phyloP scores from a whole-genome alignment of 2,797 vertebrate species.

The Crenuchus spilurus region DNA sequence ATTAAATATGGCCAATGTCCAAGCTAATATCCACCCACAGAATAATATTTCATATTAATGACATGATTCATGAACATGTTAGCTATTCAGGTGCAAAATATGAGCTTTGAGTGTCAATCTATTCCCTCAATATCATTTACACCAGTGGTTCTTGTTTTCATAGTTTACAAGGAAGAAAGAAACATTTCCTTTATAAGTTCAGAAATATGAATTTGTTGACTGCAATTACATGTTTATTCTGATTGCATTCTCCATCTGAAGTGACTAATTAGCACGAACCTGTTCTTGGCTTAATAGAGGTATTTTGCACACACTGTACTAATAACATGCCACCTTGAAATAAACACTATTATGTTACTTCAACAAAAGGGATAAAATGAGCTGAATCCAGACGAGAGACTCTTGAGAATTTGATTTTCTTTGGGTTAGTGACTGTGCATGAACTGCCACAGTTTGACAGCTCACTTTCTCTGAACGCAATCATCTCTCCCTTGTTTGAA shows the following conservation, averaged over 20 bases:
- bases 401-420: conserved; percentile 17
- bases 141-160: neutral
- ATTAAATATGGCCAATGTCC: conserved; percentile 2
- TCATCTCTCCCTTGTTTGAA: conserved; percentile 25
- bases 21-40: conserved; percentile 2
- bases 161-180: neutral
- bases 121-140: neutral
- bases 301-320: neutral
- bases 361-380: conserved; percentile 11
- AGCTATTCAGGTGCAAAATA: neutral
- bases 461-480: conserved; percentile 30
- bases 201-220: neutral
- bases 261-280: conserved; percentile 9
- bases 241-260: neutral
- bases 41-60: neutral
- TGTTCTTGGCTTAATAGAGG: conserved; percentile 7
- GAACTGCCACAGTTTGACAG: conserved; percentile 13
- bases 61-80: conserved; percentile 12
- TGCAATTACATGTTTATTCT: conserved; percentile 2
- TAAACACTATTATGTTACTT: neutral
- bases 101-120: neutral
- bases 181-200: neutral
- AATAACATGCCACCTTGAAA: conserved; percentile 6
- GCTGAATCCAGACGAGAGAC: conserved; percentile 12
- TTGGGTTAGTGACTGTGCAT: conserved; percentile 9